Base-by-base conservation (phyloP, 2,888 invertebrate species). In the Lasioglossum calceatum region DNA sequence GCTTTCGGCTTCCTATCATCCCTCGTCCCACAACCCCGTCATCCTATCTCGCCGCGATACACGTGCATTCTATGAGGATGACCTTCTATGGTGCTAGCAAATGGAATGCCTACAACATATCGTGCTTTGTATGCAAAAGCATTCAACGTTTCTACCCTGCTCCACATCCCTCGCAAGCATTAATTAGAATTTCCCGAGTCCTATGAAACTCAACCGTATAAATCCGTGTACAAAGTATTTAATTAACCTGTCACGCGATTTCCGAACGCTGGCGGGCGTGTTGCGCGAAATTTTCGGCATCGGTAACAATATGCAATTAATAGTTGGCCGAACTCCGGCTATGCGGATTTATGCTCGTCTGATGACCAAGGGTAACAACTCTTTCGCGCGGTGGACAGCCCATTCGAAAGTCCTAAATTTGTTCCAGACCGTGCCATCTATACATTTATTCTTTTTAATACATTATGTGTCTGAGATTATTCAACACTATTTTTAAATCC, bases 231-330 rank as follows among this genome's bases (percentile, higher is more conserved):
- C 90, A 87, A 90, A 90, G 88, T 87, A 90, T 90, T 91, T 91
- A 91, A 90, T 90, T 90, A 91, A 91, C 85, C 85, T 84, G 90
- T 87, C 90, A 81, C 77, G 19, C 71, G 86, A 84, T 86, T 77
- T 61, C 42, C 16, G 79, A 79, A 79, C 75, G 74, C 71, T 79
- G 78, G 58, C 80, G 50, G 27, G 32, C 42, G 39, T 23, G 61
- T 27, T 71, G 71, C 54, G 36, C 71, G 42, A 67, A 83, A 89
- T 84, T 79, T 77, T 78, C 47, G 67, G 71, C 77, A 74, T 77
- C 74, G 61, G 58, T 64, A 83, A 77, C 75, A 76, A 79, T 85
- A 71, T 47, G 32, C 64, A 32, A 84, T 85, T 85, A 77, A 79
- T 75, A 71, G 36, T 23, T 67, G 16, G 14, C 19, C 23, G 27